Conservation (phyloP, 2,888 invertebrate species). For the Drosophila lacicola region DNA sequence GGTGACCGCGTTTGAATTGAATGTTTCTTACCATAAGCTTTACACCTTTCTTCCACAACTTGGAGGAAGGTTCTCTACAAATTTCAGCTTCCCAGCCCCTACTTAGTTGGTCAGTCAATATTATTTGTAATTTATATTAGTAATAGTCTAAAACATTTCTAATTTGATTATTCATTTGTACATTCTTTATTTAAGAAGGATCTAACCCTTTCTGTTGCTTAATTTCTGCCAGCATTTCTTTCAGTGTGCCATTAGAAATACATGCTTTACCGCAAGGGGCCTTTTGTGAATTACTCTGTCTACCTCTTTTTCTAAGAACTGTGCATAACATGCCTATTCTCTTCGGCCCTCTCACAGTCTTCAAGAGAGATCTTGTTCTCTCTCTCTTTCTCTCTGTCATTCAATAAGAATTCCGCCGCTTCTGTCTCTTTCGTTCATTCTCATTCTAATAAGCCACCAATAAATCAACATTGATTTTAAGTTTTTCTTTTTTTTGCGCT, state of each 20-base stretch:
- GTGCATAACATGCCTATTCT: slow-evolving; percentile 33
- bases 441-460: slow-evolving; percentile 76
- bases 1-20: too few species aligned
- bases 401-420: slow-evolving; percentile 11
- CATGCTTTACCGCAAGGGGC: slow-evolving; percentile 24
- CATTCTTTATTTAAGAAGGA: too few species aligned
- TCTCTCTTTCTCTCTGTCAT: background rate
- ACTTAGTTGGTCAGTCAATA: too few species aligned
- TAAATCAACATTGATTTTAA: slow-evolving; percentile 75
- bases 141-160: too few species aligned
- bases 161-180: too few species aligned
- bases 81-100: too few species aligned
- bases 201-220: background rate
- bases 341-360: background rate
- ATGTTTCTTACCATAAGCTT: too few species aligned
- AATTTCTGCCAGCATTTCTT: slow-evolving; percentile 16
- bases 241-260: slow-evolving; percentile 41
- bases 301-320: slow-evolving; percentile 45
- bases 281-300: slow-evolving; percentile 31
- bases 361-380: background rate
- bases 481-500: slow-evolving; percentile 52
- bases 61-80: too few species aligned
- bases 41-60: too few species aligned
- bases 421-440: slow-evolving; percentile 42
- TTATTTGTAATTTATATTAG: too few species aligned